Base-by-base conservation (phyloP, 1,140 invertebrate species). In the Galendromus occidentalis region DNA sequence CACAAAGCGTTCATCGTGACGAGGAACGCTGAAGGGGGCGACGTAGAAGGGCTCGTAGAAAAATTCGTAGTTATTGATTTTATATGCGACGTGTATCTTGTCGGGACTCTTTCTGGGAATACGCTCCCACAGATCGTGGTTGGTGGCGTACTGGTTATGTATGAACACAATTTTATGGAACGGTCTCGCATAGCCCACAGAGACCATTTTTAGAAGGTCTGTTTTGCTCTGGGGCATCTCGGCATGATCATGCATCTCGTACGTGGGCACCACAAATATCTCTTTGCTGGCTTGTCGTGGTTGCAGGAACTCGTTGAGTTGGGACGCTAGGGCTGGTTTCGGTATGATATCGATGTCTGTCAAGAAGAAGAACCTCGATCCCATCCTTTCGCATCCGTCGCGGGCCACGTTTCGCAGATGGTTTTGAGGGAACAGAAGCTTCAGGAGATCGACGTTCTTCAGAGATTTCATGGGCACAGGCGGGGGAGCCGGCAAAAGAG, bases 31-130 rank as follows among this genome's bases (percentile, higher is more conserved):
- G 73, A 88, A 85, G n/a, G 82, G 78, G 1, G 87, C 82, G 39
- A 95, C 85, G 77, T 89, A 94, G 78, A 94, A 94, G 1, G 91
- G 91, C 75, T 95, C 91, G 77, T 93, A 95, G 29, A 90, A 81
- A 72, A 91, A 86, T 76, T 82, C 82, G 68, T 82, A 83, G 76
- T 90, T 89, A 17, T 86, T 90, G 55, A 92, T 86, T 66, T 84
- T 81, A 75, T 93, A 90, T n/a, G 72, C 72, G 20, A 90, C 78
- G 70, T 84, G 82, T 33, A 88, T 80, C 42, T 77, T 75, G 25
- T 78, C 69, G 7, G 75, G 70, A 17, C 25, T 20, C 17, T 59
- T 59, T 25, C 33, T 59, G 14, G 51, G 25, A 41, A 77, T 71
- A 69, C 70, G 73, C 72, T 71, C 68, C 77, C 77, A 76, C 14